Percentiles rank a stretch among this genome's conserved stretches.
Conservation (phyloP, 1,140 invertebrate genomes). For the Heliconius hewitsoni region DNA sequence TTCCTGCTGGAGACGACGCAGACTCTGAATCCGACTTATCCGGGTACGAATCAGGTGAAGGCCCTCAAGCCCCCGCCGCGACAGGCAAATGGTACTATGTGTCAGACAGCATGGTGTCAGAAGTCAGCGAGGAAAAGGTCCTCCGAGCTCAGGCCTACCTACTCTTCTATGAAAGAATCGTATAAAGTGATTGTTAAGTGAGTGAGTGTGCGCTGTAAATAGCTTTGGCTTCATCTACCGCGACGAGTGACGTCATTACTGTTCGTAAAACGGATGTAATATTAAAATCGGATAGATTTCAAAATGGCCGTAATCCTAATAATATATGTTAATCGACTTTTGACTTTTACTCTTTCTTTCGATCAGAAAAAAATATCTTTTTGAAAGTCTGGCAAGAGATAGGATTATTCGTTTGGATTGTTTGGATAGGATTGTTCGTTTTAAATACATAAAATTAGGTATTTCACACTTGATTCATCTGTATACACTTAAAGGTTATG, state of each 20-base stretch:
- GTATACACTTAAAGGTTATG: neutral
- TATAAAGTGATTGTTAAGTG: constrained; percentile 75
- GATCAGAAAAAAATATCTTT: too few relatives aligned
- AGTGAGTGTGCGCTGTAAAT: constrained; percentile 54
- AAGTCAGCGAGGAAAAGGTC: constrained; percentile 90
- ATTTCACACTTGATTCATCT: neutral
- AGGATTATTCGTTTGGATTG: too few relatives aligned
- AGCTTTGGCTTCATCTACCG: constrained; percentile 39
- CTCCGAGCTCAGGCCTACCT: constrained; percentile 96
- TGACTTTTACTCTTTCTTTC: too few relatives aligned
- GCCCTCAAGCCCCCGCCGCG: constrained; percentile 64
- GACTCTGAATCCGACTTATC: constrained; percentile 75
- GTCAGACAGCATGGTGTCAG: constrained; percentile 92
- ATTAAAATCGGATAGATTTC: too few relatives aligned
- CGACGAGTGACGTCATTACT: constrained; percentile 2
- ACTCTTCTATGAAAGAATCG: constrained; percentile 96
- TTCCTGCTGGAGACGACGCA: constrained; percentile 76
- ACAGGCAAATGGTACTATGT: constrained; percentile 95
- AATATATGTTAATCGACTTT: constrained; percentile 1
- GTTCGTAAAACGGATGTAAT: constrained; percentile 10
- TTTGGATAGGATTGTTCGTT: too few relatives aligned
- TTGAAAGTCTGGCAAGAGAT: neutral
- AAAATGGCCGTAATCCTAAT: too few relatives aligned
- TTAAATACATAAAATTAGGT: neutral
- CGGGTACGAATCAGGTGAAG: constrained; percentile 74